Evolutionary conservation across 2,888 invertebrate species (phyloP).

Genomic region (Agrilus cyanescens): DNA sequence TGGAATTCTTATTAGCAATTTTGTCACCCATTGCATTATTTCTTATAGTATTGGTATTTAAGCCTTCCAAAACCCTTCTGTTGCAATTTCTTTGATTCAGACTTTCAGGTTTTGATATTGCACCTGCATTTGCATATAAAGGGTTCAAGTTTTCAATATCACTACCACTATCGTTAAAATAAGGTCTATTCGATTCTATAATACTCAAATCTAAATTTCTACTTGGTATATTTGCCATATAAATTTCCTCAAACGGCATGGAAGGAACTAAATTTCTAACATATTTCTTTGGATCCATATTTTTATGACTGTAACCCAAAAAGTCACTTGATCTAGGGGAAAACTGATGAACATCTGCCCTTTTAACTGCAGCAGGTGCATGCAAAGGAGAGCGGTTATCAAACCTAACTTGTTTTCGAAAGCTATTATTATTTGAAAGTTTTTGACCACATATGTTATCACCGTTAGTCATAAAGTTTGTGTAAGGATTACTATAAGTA

Average conservation of each 20-base stretch:
- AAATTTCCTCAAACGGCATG: slow-evolving; percentile 30
- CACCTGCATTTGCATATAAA: not conserved
- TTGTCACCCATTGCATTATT: not conserved
- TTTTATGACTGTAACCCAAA: slow-evolving; percentile 1
- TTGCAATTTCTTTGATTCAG: not conserved
- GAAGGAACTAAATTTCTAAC: not conserved
- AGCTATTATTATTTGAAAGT: slow-evolving; percentile 11
- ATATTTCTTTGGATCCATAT: not conserved
- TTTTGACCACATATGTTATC: not conserved
- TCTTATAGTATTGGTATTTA: not conserved
- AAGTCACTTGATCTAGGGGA: not conserved
- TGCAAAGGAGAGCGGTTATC: slow-evolving; percentile 22
- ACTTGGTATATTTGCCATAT: slow-evolving; percentile 33
- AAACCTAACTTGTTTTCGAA: slow-evolving; percentile 32
- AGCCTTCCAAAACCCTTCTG: not conserved
- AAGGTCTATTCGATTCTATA: slow-evolving; percentile 22
- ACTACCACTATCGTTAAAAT: too few relatives aligned
- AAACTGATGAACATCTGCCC: not conserved
- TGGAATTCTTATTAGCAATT: too few relatives aligned
- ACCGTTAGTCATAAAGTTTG: too few relatives aligned
- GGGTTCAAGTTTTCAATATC: too few relatives aligned
- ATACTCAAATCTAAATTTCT: slow-evolving; percentile 32
- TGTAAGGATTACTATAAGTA: slow-evolving; percentile 4
- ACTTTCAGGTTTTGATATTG: too few relatives aligned
- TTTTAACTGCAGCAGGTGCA: not conserved